Conservation (phyloP, 2,113 vertebrate species). For the Cygnus atratus region DNA sequence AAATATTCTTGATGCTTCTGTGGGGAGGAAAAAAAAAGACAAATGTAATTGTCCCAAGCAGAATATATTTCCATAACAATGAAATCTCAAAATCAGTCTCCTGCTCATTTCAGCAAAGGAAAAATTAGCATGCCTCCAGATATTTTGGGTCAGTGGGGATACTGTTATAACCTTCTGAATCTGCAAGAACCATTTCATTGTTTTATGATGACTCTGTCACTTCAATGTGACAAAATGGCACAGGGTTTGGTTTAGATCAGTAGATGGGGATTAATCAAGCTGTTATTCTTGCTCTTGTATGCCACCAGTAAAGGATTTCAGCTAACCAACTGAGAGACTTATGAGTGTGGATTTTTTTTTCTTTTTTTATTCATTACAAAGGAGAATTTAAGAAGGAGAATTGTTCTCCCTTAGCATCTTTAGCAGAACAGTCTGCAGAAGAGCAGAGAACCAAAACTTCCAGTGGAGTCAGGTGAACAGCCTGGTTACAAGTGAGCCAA, state of each 20-base stretch:
- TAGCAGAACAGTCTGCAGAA: background rate
- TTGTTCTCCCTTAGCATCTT: background rate
- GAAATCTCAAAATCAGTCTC: slow-evolving; percentile 13
- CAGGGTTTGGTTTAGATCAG: background rate
- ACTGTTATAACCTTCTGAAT: background rate
- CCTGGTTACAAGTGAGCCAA: background rate
- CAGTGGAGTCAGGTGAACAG: background rate
- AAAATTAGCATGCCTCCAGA: slow-evolving; percentile 39
- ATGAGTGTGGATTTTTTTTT: background rate
- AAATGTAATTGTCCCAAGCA: background rate
- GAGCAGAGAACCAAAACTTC: slow-evolving; percentile 22
- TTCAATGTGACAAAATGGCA: slow-evolving; percentile 5
- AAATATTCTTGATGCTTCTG: slow-evolving; percentile 32
- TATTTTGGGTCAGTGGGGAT: slow-evolving; percentile 31
- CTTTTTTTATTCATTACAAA: too few species aligned
- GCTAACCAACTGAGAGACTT: slow-evolving; percentile 34
- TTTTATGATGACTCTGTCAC: slow-evolving; percentile 42
- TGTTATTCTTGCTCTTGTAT: slow-evolving; percentile 14
- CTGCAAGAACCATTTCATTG: slow-evolving; percentile 14
- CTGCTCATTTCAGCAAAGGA: slow-evolving; percentile 6
- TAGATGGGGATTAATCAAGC: slow-evolving; percentile 52
- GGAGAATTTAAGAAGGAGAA: background rate
- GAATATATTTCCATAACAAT: slow-evolving; percentile 28
- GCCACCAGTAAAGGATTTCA: slow-evolving; percentile 27
- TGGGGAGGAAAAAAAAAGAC: background rate